Percentiles rank a stretch among this genome's conserved stretches.
Conservation (phyloP, 2,113 vertebrate genomes). For the Mustela nigripes region DNA sequence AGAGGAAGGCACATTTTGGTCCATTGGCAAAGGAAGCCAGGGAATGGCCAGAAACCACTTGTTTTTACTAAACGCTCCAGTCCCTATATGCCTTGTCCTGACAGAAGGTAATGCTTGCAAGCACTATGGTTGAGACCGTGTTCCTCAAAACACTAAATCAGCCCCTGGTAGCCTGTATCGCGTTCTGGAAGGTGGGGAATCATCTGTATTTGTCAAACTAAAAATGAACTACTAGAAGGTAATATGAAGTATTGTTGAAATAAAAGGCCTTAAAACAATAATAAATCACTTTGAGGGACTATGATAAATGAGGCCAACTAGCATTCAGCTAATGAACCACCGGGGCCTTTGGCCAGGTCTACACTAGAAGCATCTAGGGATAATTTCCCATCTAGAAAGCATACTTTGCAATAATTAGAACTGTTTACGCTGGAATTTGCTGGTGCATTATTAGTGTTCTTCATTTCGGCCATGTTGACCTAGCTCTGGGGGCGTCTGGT, state of each 20-base stretch:
- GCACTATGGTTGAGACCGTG: fast-evolving
- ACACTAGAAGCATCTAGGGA: background rate
- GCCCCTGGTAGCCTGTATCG: background rate
- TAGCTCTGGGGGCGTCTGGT: background rate
- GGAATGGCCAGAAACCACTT: background rate
- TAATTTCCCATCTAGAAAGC: background rate
- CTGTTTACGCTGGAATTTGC: background rate
- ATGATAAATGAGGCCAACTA: constrained; percentile 48
- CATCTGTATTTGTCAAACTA: constrained; percentile 61
- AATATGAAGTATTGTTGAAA: constrained; percentile 72
- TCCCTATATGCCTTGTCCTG: background rate
- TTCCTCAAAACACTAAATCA: background rate
- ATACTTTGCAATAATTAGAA: background rate
- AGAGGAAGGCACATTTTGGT: background rate
- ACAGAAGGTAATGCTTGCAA: background rate
- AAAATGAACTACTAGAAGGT: constrained; percentile 61
- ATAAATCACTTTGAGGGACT: constrained; percentile 59
- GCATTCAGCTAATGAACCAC: constrained; percentile 51
- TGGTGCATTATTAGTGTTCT: background rate
- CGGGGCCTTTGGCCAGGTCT: background rate
- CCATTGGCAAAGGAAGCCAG: background rate
- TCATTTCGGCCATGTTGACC: background rate
- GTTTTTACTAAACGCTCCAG: fast-evolving
- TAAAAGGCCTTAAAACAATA: constrained; percentile 72
- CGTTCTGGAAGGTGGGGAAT: background rate